Conservation (phyloP, 2,888 invertebrate genomes). For the Metellina segmentata region DNA sequence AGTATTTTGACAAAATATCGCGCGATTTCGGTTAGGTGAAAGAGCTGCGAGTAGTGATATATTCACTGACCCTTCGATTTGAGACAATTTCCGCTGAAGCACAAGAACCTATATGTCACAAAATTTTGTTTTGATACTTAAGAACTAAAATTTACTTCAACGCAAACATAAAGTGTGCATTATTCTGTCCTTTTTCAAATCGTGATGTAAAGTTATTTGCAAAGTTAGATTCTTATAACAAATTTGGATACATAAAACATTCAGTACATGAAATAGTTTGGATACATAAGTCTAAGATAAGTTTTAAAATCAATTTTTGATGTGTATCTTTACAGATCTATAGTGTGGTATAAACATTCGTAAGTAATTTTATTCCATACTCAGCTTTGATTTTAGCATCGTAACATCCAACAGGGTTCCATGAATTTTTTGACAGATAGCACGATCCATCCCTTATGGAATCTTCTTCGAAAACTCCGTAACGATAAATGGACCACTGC, state of each 20-base stretch:
- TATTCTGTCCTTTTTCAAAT: not conserved
- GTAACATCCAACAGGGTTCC: conserved; percentile 70
- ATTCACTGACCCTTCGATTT: too few species aligned
- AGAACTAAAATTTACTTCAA: too few species aligned
- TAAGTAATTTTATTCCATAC: too few species aligned
- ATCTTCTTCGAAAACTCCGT: conserved; percentile 71
- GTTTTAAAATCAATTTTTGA: not conserved
- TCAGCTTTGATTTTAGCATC: not conserved
- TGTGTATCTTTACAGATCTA: too few species aligned
- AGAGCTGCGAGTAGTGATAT: too few species aligned
- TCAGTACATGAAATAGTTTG: not conserved
- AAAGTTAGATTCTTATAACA: not conserved
- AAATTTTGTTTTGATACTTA: too few species aligned
- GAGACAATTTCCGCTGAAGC: too few species aligned
- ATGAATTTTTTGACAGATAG: conserved; percentile 18
- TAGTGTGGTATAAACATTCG: too few species aligned
- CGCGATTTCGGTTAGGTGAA: too few species aligned
- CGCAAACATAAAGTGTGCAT: too few species aligned
- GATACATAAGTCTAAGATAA: not conserved
- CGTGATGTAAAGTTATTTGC: not conserved
- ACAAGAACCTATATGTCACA: too few species aligned
- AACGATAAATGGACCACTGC: conserved; percentile 67
- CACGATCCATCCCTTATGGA: conserved; percentile 21
- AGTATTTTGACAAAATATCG: too few species aligned
- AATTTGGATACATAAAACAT: not conserved